These are phyloP conservation scores for Drosophila littoralis DNA, from an alignment of 1,140 invertebrate genomes.

Conservation along the genomic window DNA sequence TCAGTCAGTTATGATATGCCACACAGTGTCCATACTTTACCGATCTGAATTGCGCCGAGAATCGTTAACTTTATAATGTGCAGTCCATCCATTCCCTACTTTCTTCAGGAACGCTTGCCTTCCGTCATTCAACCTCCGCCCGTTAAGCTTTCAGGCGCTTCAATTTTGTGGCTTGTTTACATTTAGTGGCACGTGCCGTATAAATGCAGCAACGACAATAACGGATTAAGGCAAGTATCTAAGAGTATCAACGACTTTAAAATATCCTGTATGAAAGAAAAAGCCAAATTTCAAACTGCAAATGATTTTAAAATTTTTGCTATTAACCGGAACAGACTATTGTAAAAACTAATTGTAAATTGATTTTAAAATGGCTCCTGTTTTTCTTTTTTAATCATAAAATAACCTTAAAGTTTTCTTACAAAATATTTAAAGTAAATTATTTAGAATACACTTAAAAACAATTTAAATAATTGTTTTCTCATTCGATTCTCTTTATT, in stretches of 20 bases:
- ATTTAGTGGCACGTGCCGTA: slow-evolving; percentile 73
- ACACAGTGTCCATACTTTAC: too few species aligned
- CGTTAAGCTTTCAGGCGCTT: slow-evolving; percentile 34
- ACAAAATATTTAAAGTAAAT: too few species aligned
- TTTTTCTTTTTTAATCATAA: too few species aligned
- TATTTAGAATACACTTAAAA: too few species aligned
- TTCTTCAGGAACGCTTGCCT: neutral
- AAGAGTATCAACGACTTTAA: slow-evolving; percentile 1
- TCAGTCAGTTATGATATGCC: neutral
- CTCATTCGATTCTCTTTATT: too few species aligned
- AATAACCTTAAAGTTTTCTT: too few species aligned
- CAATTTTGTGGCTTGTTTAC: slow-evolving; percentile 72
- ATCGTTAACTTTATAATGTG: too few species aligned
- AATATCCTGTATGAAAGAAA: slow-evolving; percentile 21
- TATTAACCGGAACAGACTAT: too few species aligned
- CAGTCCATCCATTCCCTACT: neutral
- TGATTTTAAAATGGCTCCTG: too few species aligned
- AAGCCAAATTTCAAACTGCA: neutral
- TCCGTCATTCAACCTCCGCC: neutral
- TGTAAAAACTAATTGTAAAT: too few species aligned
- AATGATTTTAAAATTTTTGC: neutral
- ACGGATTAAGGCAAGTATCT: slow-evolving; percentile 15
- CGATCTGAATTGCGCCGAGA: too few species aligned
- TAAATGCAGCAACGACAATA: slow-evolving; percentile 53
- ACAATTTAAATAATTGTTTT: too few species aligned